Base-by-base conservation (phyloP, 1,140 invertebrate genomes). In the Gryllus bimaculatus region DNA sequence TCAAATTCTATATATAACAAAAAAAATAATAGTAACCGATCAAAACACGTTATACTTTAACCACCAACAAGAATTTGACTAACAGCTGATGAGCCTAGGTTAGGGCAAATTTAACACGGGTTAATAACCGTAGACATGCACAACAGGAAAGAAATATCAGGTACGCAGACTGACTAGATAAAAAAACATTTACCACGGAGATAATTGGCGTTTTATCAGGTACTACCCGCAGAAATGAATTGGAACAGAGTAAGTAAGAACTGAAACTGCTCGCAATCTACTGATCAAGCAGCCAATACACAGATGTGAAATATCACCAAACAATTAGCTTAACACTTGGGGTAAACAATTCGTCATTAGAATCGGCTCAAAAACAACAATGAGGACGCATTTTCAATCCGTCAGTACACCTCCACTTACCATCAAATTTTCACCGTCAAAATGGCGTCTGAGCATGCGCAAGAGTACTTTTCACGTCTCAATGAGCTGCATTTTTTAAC, bases 341-440 rank as follows among this genome's bases (percentile, higher is more conserved):
- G 39, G 7, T 48, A 47, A 75, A 75, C 26, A 79, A 47, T 20
- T 10, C 21, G 15, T 66, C 54, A 76, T 26, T 7, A 79, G n/a
- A 75, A 75, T 79, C 48, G 15, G 75, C 73, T 74, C 78, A 54
- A 54, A 49, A 49, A 74, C 74, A 74, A 21, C 78, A 66, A 79
- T 48, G 18, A 66, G 54, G 54, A 18, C 18, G 54, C 54, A 66
- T 66, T 66, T 13, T 66, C 54, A 66, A 66, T 66, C 54, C 54
- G 54, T 66, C 54, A 66, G 54, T 13, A 66, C 54, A 66, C 54
- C 18, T 66, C 54, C 54, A 26, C 76, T 80, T 77, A 80, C 79
- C 76, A 80, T 80, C 75, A 80, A 78, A 80, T 48, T 80, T 80
- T 80, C 79, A 80, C 79, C 76, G 76, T 76, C 79, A 80, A 80